These are phyloP conservation scores for Anniella stebbinsi DNA, from an alignment of 2,797 vertebrate genomes.

Conservation along the genomic window DNA sequence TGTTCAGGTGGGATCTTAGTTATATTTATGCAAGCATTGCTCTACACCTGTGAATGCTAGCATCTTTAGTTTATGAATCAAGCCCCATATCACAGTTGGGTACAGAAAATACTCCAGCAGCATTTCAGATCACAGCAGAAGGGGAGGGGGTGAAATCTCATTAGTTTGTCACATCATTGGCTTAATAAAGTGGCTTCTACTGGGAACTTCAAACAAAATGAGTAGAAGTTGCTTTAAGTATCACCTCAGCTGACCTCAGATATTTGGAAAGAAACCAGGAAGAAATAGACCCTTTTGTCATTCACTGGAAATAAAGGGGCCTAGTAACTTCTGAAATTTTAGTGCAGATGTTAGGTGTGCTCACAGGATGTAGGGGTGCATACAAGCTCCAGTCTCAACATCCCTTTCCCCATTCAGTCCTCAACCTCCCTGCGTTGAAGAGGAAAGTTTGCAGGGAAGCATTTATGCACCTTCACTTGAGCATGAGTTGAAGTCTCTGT, in stretches of 20 bases:
- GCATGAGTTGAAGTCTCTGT: too few species aligned
- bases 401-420: not conserved
- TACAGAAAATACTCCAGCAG: not conserved
- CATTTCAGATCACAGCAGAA: not conserved
- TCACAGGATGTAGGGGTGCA: not conserved
- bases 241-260: not conserved
- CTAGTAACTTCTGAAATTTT: not conserved
- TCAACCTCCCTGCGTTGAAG: not conserved
- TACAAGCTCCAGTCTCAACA: not conserved
- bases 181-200: not conserved
- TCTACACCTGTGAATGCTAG: not conserved
- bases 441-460: not conserved
- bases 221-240: not conserved
- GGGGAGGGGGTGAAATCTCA: not conserved
- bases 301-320: not conserved
- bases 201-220: not conserved
- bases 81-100: not conserved
- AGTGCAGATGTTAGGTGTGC: not conserved
- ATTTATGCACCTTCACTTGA: not conserved
- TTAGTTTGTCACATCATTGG: conserved; percentile 4
- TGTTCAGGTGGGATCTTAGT: not conserved
- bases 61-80: conserved; percentile 4
- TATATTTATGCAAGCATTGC: not conserved
- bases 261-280: not conserved
- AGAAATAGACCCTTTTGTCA: not conserved